phyloP scores from a whole-genome alignment of 2,113 vertebrate species.

The Microtus ochrogaster region DNA sequence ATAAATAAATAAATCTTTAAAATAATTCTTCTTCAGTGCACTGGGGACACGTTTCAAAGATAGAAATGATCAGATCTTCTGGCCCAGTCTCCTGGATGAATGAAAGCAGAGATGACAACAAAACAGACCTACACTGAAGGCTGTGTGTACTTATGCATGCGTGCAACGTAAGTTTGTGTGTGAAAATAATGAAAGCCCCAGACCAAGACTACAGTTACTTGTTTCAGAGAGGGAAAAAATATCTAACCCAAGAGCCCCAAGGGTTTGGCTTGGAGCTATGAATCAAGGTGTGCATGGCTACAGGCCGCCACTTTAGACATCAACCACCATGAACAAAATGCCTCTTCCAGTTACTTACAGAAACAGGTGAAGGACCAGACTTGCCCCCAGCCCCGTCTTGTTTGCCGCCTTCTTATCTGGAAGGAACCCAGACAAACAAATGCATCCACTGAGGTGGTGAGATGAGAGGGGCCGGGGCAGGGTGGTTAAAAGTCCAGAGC shows the following conservation, averaged over 20 bases:
- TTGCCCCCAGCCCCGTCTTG: not conserved
- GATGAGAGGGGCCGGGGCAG: fast-evolving
- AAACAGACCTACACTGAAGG: not conserved
- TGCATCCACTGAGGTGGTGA: fast-evolving
- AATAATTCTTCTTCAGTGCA: not conserved
- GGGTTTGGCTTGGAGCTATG: not conserved
- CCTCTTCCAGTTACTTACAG: not conserved
- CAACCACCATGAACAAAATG: not conserved
- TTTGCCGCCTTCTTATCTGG: not conserved
- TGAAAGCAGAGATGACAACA: not conserved
- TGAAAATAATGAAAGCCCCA: not conserved
- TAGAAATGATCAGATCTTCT: not conserved
- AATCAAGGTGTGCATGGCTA: not conserved
- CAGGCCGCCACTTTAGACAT: no score
- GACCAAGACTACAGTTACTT: not conserved
- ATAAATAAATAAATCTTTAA: no score
- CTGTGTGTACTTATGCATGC: not conserved
- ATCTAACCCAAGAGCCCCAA: no score
- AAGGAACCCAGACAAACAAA: not conserved
- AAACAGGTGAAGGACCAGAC: not conserved
- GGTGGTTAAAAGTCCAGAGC: fast-evolving
- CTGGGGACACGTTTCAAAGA: not conserved
- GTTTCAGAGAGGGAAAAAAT: not conserved
- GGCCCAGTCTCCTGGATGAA: not conserved
- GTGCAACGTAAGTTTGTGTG: no score